phyloP scores from a whole-genome alignment of 2,797 vertebrate species.

The Heteromormyrus szaboi region DNA sequence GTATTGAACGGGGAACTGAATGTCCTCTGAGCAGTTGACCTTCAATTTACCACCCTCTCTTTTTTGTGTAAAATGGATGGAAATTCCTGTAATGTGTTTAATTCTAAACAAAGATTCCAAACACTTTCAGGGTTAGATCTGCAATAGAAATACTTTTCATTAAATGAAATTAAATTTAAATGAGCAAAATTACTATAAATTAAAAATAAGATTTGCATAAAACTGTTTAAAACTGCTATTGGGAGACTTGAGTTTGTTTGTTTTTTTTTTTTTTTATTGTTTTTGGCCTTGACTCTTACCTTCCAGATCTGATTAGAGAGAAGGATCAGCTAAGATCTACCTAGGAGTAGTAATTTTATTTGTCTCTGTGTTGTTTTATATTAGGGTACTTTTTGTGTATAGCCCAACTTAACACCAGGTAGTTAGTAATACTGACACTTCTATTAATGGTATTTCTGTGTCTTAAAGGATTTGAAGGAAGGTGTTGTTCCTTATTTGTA shows the following conservation, averaged over 20 bases:
- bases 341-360: neutral
- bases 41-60: neutral
- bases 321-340: neutral
- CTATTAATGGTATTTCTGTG: neutral
- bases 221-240: neutral
- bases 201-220: neutral
- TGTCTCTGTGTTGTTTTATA: neutral
- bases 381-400: neutral
- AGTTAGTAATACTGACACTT: neutral
- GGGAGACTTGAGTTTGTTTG: neutral
- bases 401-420: neutral
- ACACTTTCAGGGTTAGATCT: neutral
- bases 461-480: neutral
- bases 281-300: neutral
- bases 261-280: neutral
- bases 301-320: neutral
- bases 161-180: neutral
- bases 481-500: neutral
- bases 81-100: neutral
- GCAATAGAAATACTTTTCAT: neutral
- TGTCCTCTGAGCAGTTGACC: neutral
- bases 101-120: neutral
- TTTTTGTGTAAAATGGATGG: neutral
- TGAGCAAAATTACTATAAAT: neutral
- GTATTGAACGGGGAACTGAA: neutral